phyloP scores from a whole-genome alignment of 2,113 vertebrate species.

The Promerops cafer region DNA sequence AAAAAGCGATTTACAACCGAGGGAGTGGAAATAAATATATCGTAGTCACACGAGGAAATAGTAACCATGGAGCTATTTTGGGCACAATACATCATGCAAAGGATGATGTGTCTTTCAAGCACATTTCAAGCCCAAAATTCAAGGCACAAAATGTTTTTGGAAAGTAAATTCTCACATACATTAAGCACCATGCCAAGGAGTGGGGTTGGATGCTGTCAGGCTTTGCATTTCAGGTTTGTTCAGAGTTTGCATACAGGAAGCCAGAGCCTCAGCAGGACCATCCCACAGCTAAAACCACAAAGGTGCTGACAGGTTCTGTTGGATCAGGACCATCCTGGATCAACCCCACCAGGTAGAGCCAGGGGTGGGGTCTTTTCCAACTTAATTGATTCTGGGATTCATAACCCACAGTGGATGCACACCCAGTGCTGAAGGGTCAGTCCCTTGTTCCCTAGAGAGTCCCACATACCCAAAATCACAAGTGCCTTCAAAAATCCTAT shows the following conservation, averaged over 20 bases:
- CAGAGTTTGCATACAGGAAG: neutral
- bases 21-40: conserved; percentile 22
- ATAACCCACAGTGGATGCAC: fast-evolving
- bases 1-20: neutral
- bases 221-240: neutral
- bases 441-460: neutral
- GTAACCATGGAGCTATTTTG: conserved; percentile 24
- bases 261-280: neutral
- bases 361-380: neutral
- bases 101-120: neutral
- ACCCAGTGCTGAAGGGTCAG: fast-evolving
- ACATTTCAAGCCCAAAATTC: neutral
- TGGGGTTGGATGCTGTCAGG: neutral
- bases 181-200: neutral
- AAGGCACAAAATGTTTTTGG: conserved; percentile 33
- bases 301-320: neutral
- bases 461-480: fast-evolving
- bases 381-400: neutral
- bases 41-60: neutral
- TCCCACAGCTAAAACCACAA: neutral
- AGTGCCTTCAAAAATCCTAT: neutral
- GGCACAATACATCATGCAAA: conserved; percentile 8
- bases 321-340: neutral
- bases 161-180: neutral
- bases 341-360: neutral